These are phyloP conservation scores for Myotis vivesi DNA, from an alignment of 2,797 vertebrate genomes.

Conservation along the genomic window DNA sequence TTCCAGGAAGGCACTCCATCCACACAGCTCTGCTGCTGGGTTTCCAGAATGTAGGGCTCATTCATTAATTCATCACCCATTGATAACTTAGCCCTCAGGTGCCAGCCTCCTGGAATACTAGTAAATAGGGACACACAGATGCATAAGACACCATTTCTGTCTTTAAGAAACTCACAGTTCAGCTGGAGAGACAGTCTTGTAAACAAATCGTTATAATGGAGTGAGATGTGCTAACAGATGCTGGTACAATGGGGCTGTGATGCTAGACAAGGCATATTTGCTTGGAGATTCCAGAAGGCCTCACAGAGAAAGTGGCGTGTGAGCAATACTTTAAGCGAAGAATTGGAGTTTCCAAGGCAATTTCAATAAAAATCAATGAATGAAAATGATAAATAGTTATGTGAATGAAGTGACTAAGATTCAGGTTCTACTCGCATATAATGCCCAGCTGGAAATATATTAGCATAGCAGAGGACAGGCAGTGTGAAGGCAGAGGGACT, in stretches of 20 bases:
- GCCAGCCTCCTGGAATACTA: not conserved
- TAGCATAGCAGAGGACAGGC: accelerated
- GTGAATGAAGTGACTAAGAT: not conserved
- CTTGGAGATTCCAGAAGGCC: not conserved
- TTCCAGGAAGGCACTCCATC: not conserved
- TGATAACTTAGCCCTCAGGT: not conserved
- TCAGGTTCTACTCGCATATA: not conserved
- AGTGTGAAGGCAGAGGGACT: not conserved
- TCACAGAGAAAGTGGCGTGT: not conserved
- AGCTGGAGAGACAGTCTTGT: not conserved
- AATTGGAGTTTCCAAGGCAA: not conserved
- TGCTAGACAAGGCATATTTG: not conserved
- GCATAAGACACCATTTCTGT: not conserved
- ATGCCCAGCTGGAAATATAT: not conserved
- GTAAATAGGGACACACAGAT: not conserved
- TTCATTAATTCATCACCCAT: not conserved
- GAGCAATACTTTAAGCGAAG: not conserved
- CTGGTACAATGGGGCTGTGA: not conserved
- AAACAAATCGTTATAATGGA: slow-evolving; percentile 40
- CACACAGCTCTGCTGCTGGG: not conserved
- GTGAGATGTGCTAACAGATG: not conserved
- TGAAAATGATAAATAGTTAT: not conserved
- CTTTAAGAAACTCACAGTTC: slow-evolving; percentile 1
- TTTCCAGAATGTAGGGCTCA: not conserved
- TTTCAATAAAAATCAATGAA: not conserved